Evolutionary conservation across 2,797 vertebrate species (phyloP), one percentile per base, ranked within the genome.

Genomic region (Triplophysa bombifrons): DNA sequence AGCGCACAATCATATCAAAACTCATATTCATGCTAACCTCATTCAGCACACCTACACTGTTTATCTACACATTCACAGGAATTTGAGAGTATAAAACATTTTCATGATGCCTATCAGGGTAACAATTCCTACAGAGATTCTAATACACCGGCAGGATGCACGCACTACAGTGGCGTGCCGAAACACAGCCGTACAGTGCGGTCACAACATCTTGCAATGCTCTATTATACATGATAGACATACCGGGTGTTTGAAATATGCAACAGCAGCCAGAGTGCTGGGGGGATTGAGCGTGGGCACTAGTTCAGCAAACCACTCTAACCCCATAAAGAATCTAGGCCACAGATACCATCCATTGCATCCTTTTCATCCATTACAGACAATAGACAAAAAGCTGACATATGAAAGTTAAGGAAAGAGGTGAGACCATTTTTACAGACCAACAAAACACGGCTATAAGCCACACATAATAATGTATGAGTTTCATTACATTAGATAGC

Each of bases 321-420:
- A 68, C 68, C 73, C 64, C 83, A 87, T 78, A 71, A 85, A 76
- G 82, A 84, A 88, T 89, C 79, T 48, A 78, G 81, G 82, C 14
- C 71, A 87, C 44, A 73, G 66, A 77, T 85, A 85, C 79, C 63
- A 73, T 80, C 80, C 76, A 78, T 70, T 60, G 73, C 53, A 63
- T 41, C 34, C 38, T 65, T 66, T 79, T 73, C 30, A 72, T 64
- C 48, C 71, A 48, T 25, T 25, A 66, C 19, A 53, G 16, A 74
- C 19, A 27, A 67, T 56, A 34, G 50, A 75, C n/a, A 55, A 64
- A 53, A 61, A 61, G 55, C 63, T 75, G 60, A 72, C 46, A 69
- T 14, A 58, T 22, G 53, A 51, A 69, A 65, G 71, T 44, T 50
- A 61, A 22, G 7, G 20, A 20, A 11, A 51, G 4, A 63, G 19